Evolutionary conservation across 2,888 invertebrate genomes (phyloP), one percentile per base, ranked within the genome.

Genomic region (Aphodius sticticus): DNA sequence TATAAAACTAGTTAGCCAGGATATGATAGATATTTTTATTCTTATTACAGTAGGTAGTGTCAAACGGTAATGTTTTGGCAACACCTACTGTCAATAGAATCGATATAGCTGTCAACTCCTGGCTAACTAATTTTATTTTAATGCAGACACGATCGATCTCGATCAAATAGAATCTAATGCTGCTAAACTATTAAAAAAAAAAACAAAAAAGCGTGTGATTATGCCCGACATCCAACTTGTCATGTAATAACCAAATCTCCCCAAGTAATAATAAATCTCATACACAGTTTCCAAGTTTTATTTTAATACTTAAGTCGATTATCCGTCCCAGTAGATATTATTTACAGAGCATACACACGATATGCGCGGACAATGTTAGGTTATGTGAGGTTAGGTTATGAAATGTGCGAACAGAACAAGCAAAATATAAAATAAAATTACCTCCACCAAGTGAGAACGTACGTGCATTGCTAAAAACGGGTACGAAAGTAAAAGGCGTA

Each of bases 371-470:
- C 7, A 53, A 53, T 53, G 53, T 53, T 53, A 53, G 53, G 26
- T 26, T 53, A 53, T 7, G 53, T 1, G 6, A 53, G 53, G 53
- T 53, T 53, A 53, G 26, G 26, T 26, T 26, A 77, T 78, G 35
- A 78, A 26, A 16, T 16, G 26, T 72, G 69, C 15, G 76, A 80
- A 70, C 26, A 15, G 77, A 77, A 76, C 77, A 80, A 80, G 78
- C 76, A 81, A 83, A 83, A 82, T 78, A 82, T 81, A 84, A 82
- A 79, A 83, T 84, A 82, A 81, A 86, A 83, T 87, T 87, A 87
- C 87, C 87, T 88, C 87, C 88, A 87, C 87, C 87, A 82, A 82
- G 84, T 82, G 83, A 82, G 81, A 83, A 82, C 83, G 83, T 82
- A 53, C 53, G 53, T 53, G 53, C 53, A 53, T 53, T 53, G 53